Evolutionary conservation across 2,113 vertebrate genomes (phyloP), one percentile per base, ranked within the genome.

Genomic region (Grus americana): DNA sequence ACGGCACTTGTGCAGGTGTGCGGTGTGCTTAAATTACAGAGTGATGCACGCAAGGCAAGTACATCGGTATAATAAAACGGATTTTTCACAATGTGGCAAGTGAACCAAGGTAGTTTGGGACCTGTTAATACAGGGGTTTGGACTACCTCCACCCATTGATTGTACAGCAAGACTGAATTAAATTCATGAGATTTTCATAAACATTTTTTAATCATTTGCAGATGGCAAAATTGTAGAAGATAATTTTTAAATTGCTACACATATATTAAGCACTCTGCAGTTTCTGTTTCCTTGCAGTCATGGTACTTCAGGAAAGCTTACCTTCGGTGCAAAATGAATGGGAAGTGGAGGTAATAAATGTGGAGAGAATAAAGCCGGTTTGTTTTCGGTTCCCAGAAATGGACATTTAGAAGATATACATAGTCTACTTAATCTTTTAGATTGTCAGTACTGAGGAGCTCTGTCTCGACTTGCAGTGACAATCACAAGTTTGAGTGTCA

Each of bases 321-420:
- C 52, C 11, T 83, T 73, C 5, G 3, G 24, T 62, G 38, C 19
- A 63, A 57, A 66, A 49, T 66, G 9, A 87, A 46, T 52, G 57
- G 59, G 30, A 79, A 91, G 20, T 36, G 21, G 21, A 79, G 14
- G 20, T 50, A 70, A n/a, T 12, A 29, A 26, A 21, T 32, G 21
- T 68, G 30, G 29, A 68, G 30, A 74, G 19, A 87, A 76, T 67
- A 70, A 82, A 82, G 17, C 8, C 40, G 61, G 21, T 54, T 62
- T 52, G 17, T 66, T 92, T 88, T 87, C 65, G 55, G 4, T 95
- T 97, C 72, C 65, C 47, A 79, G 84, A 96, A 97, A 82, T 50
- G 21, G 54, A 57, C 32, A 71, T 79, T 62, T 79, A 46, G 15
- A 44, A 75, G 11, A n/a, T 26, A 27, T 6, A 0, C 50, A 7